Percentiles rank a stretch among this genome's conserved stretches.
Evolutionary conservation across 2,888 invertebrate genomes (phyloP).

Genomic region (Scaptomyza parva): DNA sequence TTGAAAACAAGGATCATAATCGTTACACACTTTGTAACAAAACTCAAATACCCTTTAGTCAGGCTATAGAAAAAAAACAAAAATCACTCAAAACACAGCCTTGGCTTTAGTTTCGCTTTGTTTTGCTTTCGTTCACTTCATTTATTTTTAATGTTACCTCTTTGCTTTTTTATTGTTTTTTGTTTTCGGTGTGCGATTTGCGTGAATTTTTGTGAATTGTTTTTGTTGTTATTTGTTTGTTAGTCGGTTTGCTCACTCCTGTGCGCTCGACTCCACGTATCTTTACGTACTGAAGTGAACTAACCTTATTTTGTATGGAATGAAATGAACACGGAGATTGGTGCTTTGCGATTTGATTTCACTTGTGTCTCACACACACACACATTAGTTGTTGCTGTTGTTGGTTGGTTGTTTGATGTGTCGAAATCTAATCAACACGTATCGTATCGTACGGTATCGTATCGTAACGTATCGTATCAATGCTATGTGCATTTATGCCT

Average conservation of each 20-base stretch:
- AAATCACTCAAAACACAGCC: neutral
- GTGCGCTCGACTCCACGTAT: conserved; percentile 68
- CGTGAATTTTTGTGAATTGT: conserved; percentile 6
- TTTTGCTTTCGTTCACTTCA: conserved; percentile 4
- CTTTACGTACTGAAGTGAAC: conserved; percentile 67
- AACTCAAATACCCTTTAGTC: neutral
- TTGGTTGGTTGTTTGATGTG: conserved; percentile 24
- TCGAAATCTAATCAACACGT: conserved; percentile 75
- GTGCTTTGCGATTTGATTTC: conserved; percentile 53
- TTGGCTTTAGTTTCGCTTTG: conserved; percentile 10
- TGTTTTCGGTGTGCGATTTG: conserved; percentile 16
- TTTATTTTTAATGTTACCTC: neutral
- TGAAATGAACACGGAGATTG: conserved; percentile 40
- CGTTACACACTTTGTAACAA: neutral
- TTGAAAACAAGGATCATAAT: neutral
- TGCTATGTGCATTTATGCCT: conserved; percentile 46
- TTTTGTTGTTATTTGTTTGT: conserved; percentile 7
- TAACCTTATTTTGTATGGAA: conserved; percentile 61
- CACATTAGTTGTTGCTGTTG: conserved; percentile 12
- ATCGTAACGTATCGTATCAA: conserved; percentile 51
- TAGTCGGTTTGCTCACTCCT: conserved; percentile 54
- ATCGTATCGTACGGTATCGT: conserved; percentile 53
- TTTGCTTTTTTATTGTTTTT: conserved; percentile 2
- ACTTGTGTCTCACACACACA: conserved; percentile 37
- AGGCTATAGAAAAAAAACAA: no score